Conservation (phyloP, 2,888 invertebrate species). For the Bellardia pandia region DNA sequence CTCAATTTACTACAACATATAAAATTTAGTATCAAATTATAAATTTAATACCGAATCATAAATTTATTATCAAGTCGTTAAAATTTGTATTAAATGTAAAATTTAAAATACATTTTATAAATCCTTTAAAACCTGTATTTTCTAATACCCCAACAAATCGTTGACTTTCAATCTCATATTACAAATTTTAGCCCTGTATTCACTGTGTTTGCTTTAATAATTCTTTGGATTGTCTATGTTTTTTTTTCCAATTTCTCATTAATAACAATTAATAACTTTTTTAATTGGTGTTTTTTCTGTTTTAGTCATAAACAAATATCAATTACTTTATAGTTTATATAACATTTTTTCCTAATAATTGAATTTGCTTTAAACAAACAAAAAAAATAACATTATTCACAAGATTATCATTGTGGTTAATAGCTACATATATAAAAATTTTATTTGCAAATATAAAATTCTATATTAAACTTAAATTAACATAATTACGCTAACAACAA, state of each 20-base stretch:
- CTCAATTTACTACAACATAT: too few relatives aligned
- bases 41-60: too few relatives aligned
- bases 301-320: not conserved
- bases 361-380: not conserved
- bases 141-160: too few relatives aligned
- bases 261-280: slow-evolving; percentile 1
- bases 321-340: not conserved
- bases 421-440: not conserved
- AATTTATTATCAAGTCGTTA: too few relatives aligned
- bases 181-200: not conserved
- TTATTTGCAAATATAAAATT: slow-evolving; percentile 2
- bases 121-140: too few relatives aligned
- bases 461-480: slow-evolving; percentile 20
- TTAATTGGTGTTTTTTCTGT: not conserved
- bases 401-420: slow-evolving; percentile 11
- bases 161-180: not conserved
- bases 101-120: not conserved
- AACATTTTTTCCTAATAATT: not conserved
- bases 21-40: too few relatives aligned
- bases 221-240: not conserved
- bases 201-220: not conserved
- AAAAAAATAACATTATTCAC: not conserved
- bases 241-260: not conserved
- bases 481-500: slow-evolving; percentile 48
- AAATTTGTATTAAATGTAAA: not conserved